Evolutionary conservation across 2,888 invertebrate species (phyloP), one percentile per base, ranked within the genome.

Genomic region (Calephelis perditalis): DNA sequence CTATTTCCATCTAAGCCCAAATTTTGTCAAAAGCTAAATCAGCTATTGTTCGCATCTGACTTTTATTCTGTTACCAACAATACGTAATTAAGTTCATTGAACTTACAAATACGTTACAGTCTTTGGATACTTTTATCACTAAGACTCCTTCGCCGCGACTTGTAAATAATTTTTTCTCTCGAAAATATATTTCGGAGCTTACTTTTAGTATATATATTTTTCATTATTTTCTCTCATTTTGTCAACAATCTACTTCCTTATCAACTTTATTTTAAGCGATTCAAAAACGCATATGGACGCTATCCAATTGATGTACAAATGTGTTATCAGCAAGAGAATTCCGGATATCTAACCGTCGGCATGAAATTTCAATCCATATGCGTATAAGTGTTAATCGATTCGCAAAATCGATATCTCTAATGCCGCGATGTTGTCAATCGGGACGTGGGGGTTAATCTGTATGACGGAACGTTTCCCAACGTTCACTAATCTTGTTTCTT

Each of bases 41-140:
- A 76, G 80, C 74, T 71, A 70, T 79, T 69, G 76, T 81, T 81
- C 76, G 76, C 76, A 73, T 82, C 83, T 86, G 86, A 85, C 84
- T 81, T 81, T 77, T 77, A 76, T 78, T 81, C 82, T 81, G 78
- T 77, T 78, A 81, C 81, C 82, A 82, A 77, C 86, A 82, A 83
- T 69, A 66, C 60, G 70, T 81, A 74, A 81, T 77, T 68, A 78
- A 85, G 86, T 84, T 86, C 86, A 82, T 80, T 76, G 84, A 87
- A 86, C 86, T 79, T 73, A 82, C 84, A 76, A 85, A 84, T 86
- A 90, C 82, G 84, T 87, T 86, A 81, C 89, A 89, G 89, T 89
- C 89, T 90, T 90, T 90, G 89, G 89, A 89, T 84, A 87, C 73
- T 66, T 82, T 81, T 88, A 89, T 86, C 88, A 86, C 89, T 88